A percentile compares a stretch with the other conserved stretches of the same genome.
These are phyloP conservation scores for Pachycephus smyrnensis DNA, from an alignment of 2,888 invertebrate species.

Conservation along the genomic window DNA sequence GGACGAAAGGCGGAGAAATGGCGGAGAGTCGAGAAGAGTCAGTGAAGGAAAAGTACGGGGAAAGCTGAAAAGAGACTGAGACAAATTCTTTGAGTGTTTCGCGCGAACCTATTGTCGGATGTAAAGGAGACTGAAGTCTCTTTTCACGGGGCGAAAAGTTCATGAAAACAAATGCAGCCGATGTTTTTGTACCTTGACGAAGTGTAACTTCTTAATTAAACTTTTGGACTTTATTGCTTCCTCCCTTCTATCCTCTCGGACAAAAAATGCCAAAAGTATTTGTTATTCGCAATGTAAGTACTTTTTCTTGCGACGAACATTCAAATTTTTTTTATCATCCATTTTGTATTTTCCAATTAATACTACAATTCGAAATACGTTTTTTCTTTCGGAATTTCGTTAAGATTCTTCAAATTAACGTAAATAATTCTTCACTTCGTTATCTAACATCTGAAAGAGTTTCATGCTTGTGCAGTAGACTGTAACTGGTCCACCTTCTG, in stretches of 20 bases:
- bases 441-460: background rate
- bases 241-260: background rate
- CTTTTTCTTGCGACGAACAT: background rate
- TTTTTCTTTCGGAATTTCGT: background rate
- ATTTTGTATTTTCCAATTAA: background rate
- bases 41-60: background rate
- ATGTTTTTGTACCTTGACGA: background rate
- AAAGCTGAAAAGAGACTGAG: background rate
- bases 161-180: background rate
- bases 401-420: background rate
- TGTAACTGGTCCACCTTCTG: background rate
- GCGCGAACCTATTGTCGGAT: background rate
- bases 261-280: background rate
- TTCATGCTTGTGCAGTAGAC: background rate
- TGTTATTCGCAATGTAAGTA: background rate
- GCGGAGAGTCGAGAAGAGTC: background rate
- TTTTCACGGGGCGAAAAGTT: background rate
- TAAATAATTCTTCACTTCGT: background rate
- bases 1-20: background rate
- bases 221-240: background rate
- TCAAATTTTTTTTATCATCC: background rate
- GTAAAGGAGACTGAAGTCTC: background rate
- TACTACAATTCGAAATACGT: background rate
- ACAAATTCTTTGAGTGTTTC: background rate
- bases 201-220: background rate